These are phyloP conservation scores for Phaetusa simplex DNA, from an alignment of 2,113 vertebrate genomes.

Conservation along the genomic window DNA sequence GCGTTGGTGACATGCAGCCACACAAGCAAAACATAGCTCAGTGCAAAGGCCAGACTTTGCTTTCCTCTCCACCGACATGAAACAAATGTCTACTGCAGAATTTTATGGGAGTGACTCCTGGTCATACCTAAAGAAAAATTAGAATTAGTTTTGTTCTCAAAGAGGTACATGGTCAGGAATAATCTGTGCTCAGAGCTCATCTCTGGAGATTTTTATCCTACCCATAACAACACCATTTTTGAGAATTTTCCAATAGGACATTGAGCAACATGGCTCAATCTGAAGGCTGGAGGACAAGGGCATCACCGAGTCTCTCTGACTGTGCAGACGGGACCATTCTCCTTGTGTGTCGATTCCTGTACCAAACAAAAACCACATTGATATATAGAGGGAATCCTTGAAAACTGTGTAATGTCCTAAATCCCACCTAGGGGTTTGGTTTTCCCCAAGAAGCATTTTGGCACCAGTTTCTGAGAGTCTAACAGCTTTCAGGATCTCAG, in stretches of 20 bases:
- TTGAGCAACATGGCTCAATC: background rate
- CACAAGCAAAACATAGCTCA: accelerated
- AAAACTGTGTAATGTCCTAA: background rate
- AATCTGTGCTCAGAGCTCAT: background rate
- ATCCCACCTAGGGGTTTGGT: background rate
- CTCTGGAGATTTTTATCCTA: background rate
- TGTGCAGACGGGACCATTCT: background rate
- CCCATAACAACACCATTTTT: background rate
- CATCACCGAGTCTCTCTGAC: background rate
- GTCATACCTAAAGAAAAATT: background rate
- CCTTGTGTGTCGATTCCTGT: background rate
- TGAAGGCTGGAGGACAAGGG: background rate
- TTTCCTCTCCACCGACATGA: background rate
- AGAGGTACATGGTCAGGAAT: background rate
- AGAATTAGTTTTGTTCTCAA: background rate
- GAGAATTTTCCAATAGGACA: background rate
- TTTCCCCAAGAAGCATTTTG: background rate
- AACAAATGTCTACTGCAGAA: background rate
- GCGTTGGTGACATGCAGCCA: background rate
- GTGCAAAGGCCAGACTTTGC: background rate
- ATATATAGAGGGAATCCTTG: background rate
- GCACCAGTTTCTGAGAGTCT: background rate
- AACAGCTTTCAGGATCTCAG: background rate
- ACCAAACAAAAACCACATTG: background rate
- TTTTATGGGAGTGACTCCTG: background rate